A percentile compares a stretch with the other conserved stretches of the same genome.
Evolutionary conservation across 2,113 vertebrate species (phyloP).

Genomic region (Myxocyprinus asiaticus): DNA sequence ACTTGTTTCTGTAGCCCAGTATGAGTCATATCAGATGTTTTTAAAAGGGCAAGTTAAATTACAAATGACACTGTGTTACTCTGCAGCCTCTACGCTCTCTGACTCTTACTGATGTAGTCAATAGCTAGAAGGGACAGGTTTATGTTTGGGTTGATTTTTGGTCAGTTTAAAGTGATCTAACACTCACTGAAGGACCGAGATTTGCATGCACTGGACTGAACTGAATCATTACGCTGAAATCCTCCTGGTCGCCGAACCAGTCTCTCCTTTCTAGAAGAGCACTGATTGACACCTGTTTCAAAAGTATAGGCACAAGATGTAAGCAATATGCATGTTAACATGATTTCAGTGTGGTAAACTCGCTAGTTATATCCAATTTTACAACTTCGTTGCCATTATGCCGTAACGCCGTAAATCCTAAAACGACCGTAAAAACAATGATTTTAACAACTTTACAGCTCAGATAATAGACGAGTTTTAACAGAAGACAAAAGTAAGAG

Average conservation of each 20-base stretch:
- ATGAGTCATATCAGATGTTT: background rate
- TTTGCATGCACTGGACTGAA: conserved; percentile 64
- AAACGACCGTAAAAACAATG: too few species aligned
- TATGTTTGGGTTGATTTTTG: background rate
- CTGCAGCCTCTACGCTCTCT: too few species aligned
- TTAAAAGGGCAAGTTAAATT: too few species aligned
- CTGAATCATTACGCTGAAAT: conserved; percentile 80
- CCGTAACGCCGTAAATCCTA: too few species aligned
- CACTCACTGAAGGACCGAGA: conserved; percentile 59
- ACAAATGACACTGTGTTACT: too few species aligned
- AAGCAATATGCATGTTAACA: background rate
- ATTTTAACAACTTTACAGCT: too few species aligned
- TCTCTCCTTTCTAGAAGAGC: conserved; percentile 58
- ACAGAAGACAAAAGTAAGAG: too few species aligned
- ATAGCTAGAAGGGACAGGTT: background rate
- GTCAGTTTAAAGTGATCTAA: background rate
- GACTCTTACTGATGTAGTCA: background rate
- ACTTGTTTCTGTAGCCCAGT: background rate
- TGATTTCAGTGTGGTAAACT: too few species aligned
- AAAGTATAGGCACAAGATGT: background rate
- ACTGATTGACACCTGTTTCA: conserved; percentile 63
- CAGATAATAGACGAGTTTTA: too few species aligned
- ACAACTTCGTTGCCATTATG: too few species aligned
- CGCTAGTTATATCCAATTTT: too few species aligned
- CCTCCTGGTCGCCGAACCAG: conserved; percentile 65